Conservation (phyloP, 2,888 invertebrate species). For the Lamellibrachia columna region DNA sequence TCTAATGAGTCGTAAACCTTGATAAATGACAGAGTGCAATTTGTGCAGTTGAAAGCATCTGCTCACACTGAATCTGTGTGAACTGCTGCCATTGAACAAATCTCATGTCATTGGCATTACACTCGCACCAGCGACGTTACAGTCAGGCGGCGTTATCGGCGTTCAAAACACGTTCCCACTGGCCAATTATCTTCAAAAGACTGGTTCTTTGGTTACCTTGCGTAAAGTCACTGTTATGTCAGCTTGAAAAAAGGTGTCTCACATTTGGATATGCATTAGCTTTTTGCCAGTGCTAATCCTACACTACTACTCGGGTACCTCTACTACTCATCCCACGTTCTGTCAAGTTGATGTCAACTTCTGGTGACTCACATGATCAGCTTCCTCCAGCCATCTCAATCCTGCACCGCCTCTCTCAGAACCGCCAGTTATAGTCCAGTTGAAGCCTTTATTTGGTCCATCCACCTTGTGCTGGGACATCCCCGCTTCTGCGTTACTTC, state of each 20-base stretch:
- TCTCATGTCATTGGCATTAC: background rate
- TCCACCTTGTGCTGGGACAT: too few species aligned
- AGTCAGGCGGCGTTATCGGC: background rate
- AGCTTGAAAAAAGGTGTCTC: background rate
- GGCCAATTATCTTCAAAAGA: background rate
- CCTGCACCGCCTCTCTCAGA: background rate
- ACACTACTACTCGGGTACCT: background rate
- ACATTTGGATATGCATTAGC: background rate
- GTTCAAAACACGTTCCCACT: background rate
- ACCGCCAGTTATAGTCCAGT: too few species aligned
- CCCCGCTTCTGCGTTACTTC: too few species aligned
- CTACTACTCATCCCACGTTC: background rate
- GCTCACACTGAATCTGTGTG: background rate
- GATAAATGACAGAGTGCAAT: background rate
- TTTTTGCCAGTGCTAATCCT: background rate
- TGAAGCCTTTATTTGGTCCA: too few species aligned
- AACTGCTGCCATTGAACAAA: background rate
- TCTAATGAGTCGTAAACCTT: constrained; percentile 12
- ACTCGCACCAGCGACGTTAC: background rate
- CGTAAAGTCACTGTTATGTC: background rate
- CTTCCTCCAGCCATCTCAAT: background rate
- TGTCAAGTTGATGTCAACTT: background rate
- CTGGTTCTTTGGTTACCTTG: constrained; percentile 11
- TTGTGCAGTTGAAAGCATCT: background rate
- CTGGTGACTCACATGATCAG: background rate